phyloP scores from a whole-genome alignment of 2,888 invertebrate species.

The Spilarctia lutea region DNA sequence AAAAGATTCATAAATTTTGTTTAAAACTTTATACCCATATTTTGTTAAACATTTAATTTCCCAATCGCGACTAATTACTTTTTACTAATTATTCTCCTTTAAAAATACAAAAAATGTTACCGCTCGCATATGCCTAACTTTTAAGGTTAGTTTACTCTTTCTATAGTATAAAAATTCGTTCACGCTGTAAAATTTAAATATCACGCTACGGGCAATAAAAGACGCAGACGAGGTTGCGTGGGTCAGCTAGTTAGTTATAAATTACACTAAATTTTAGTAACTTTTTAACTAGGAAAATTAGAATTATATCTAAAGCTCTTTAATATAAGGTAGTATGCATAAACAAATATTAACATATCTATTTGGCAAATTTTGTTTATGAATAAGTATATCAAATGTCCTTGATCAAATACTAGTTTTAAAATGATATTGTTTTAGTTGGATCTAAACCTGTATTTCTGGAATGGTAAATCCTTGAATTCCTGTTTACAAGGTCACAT shows the following conservation, averaged over 20 bases:
- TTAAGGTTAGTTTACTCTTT: too few species aligned
- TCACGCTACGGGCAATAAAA: too few species aligned
- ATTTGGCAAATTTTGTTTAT: background rate
- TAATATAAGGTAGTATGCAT: background rate
- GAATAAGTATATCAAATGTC: background rate
- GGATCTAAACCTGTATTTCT: background rate
- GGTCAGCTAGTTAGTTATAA: too few species aligned
- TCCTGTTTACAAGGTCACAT: background rate
- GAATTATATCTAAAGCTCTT: background rate
- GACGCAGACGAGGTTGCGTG: too few species aligned
- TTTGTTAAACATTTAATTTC: background rate
- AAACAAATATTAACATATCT: background rate
- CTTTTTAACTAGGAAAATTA: background rate
- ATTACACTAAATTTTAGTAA: background rate
- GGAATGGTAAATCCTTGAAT: background rate
- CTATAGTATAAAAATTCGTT: too few species aligned
- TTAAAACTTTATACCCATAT: background rate
- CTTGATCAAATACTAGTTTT: background rate
- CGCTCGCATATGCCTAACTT: too few species aligned
- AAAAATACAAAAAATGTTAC: too few species aligned
- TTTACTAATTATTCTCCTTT: too few species aligned
- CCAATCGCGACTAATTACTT: background rate
- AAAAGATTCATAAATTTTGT: background rate
- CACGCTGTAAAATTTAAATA: too few species aligned
- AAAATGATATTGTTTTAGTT: background rate